Evolutionary conservation across 1,140 invertebrate genomes (phyloP), one percentile per base, ranked within the genome.

Genomic region (Limonius californicus): DNA sequence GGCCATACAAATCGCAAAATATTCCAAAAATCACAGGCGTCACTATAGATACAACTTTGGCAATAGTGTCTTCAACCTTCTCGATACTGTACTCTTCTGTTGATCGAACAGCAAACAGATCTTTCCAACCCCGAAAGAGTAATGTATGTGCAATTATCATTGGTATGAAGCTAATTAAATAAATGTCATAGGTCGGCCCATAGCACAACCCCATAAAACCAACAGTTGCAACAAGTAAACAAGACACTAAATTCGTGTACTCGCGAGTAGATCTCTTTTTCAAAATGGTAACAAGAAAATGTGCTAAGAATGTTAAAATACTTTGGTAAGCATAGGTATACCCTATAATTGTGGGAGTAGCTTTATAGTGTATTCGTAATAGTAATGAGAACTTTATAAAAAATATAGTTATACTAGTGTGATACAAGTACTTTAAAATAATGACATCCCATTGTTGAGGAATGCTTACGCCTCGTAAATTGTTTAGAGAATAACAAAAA

Each of bases 351-450:
- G 18, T 27, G 18, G 19, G 8, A 18, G 20, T 14, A 11, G 15
- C 6, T 14, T 30, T 16, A 23, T 50, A 27, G 11, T 32, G 14
- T 16, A 50, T 1, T 4, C 16, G 21, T 27, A 59, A 30, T 2
- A 59, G 21, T 8, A 59, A 20, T 0, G 57, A 23, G 21, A 59
- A 59, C 43, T 59, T 59, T 35, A 59, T 59, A 27, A 59, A 59
- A 14, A 59, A 59, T 6, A 59, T 45, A 16, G 43, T 50, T 16
- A 53, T 11, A 14, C 57, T 59, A 32, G 16, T 21, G 16, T 19
- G 19, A 18, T 21, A 18, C 1, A 23, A 27, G 30, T 27, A 50
- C 35, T 50, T 59, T 42, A 59, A 50, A 11, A 50, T 18, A 9
- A 59, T 14, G 2, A 59, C 15, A 4, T 59, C 14, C 57, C 57